Evolutionary conservation across 2,113 vertebrate species (phyloP), one percentile per base, ranked within the genome.

Genomic region (Thryonomys swinderianus): DNA sequence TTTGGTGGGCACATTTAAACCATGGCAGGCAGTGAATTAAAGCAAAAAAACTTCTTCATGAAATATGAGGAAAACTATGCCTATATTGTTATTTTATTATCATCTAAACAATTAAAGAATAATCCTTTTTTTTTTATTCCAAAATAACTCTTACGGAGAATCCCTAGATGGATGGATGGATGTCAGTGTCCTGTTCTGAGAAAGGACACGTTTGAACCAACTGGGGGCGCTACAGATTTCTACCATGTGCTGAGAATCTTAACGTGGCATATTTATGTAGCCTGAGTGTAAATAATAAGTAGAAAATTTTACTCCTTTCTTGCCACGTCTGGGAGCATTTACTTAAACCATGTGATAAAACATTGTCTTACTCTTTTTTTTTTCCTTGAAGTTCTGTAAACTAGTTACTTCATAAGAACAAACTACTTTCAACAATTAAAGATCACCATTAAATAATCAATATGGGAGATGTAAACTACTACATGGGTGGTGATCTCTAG

Each of bases 11-110:
- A 9, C 66, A 12, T 86, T 79, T 57, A 78, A 85, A 48, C 20
- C 20, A 11, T 78, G 40, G 20, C n/a, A 78, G n/a, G 23, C 11
- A 32, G 34, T 64, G 21, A 42, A 61, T 61, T 66, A 66, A 64
- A 42, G 17, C 59, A 53, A 90, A 18, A 37, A 17, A 81, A 27
- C 7, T 88, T 67, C 32, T 53, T 82, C 25, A 30, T 59, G 86
- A 80, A 93, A 62, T 91, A 42, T 25, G 45, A 93, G 7, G 27
- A 92, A 82, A 95, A 93, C 69, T 95, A 59, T 71, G 32, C 45
- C 27, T 91, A 0, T 40, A 9, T 73, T 64, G 55, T 30, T 80
- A 57, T 57, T 87, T 82, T 59, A 51, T 86, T 74, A 42, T 51
- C 25, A n/a, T 78, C 62, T 61, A 86, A 51, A 40, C 73, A 91